Base-by-base conservation (phyloP, 2,888 invertebrate species). In the Drosophila picticornis region DNA sequence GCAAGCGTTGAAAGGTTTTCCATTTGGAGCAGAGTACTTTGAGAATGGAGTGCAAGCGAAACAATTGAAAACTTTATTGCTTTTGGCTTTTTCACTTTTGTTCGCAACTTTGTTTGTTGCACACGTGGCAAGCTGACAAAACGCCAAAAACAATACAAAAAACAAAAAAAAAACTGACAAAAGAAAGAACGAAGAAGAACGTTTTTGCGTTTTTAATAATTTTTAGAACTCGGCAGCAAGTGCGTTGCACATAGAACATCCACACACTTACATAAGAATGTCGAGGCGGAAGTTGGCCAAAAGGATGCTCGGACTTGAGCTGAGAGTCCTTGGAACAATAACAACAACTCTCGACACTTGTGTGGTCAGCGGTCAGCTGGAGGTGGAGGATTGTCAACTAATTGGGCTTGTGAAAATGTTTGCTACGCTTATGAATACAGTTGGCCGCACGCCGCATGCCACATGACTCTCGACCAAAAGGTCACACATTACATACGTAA, bases 21-120 rank as follows among this genome's bases (percentile, higher is more conserved):
- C 50, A 51, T 19, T 51, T 51, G 50, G 10, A 29, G 2, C 16
- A 72, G 73, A 11, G 72, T 48, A 72, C 56, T 40, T 25, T 25
- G 46, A 16, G 46, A 6, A 40, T 31, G 32, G 16, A 40, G 31
- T 83, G 84, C 84, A 79, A 74, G 82, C 75, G 88, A 89, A 85
- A 85, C 90, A 85, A 85, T 85, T 85, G 85, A 85, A 85, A 85
- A 85, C 72, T 85, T 85, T 85, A 85, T 89, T 85, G 90, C 85
- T 85, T 87, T 84, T 84, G 84, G 85, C 85, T 90, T 89, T 89
- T 89, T 89, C 85, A 85, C 90, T 85, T 85, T 89, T 87, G 85
- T 89, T 85, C 77, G 88, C 90, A 85, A 85, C 56, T 27, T 38
- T 56, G 88, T 84, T 78, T 87, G 90, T 88, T 90, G 90, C 85